Percentiles rank a stretch among this genome's conserved stretches.
Conservation (phyloP, 2,797 vertebrate genomes). For the Anguilla megastoma region DNA sequence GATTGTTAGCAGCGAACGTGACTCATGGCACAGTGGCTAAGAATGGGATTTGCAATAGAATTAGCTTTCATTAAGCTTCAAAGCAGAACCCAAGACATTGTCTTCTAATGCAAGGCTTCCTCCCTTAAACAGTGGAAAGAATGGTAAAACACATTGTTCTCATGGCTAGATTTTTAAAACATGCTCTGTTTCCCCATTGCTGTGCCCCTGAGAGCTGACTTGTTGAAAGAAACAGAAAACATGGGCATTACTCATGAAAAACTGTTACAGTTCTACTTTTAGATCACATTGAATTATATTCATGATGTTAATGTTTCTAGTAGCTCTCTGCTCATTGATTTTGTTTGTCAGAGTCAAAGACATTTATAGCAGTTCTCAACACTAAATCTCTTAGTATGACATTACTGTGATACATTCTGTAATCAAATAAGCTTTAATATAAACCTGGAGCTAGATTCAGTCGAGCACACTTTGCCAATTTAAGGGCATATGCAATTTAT, state of each 20-base stretch:
- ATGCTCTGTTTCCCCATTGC: neutral
- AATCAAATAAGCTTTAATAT: neutral
- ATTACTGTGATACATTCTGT: neutral
- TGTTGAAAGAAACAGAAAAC: neutral
- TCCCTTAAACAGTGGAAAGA: constrained; percentile 15
- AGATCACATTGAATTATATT: neutral
- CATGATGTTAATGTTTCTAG: neutral
- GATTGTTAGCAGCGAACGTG: constrained; percentile 10
- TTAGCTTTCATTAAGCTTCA: neutral
- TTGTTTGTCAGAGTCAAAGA: neutral
- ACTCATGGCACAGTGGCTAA: constrained; percentile 4
- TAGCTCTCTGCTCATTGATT: neutral
- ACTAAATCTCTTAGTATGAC: neutral
- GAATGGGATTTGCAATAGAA: neutral
- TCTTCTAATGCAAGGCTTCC: neutral
- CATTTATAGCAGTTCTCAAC: neutral
- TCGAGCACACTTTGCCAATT: neutral
- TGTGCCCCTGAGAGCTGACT: neutral
- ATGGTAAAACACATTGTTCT: constrained; percentile 3
- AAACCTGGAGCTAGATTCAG: neutral
- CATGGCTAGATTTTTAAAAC: neutral
- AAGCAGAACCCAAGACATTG: neutral
- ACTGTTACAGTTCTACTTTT: neutral
- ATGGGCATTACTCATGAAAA: neutral
- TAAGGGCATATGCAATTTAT: neutral